phyloP scores from a whole-genome alignment of 2,888 invertebrate species.

The Sarcophaga subvicina region DNA sequence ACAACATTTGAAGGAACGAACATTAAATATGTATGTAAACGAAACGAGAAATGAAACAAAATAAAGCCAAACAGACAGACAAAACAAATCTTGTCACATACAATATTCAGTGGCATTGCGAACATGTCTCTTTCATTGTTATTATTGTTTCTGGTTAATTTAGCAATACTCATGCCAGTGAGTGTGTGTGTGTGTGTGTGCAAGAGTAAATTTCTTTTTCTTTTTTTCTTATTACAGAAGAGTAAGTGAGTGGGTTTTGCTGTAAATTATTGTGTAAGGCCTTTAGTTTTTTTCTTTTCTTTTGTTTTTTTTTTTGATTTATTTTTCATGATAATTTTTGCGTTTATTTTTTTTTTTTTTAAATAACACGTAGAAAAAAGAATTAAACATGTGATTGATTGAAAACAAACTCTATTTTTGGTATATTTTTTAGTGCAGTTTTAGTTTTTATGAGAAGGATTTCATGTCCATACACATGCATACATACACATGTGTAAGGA shows the following conservation, averaged over 20 bases:
- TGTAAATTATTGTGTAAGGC: conserved; percentile 64
- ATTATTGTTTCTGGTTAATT: conserved; percentile 33
- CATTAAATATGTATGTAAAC: not conserved
- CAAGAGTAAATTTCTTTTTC: too few relatives aligned
- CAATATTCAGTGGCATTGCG: conserved; percentile 65
- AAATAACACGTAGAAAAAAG: not conserved
- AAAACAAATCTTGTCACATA: conserved; percentile 37
- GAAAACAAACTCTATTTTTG: not conserved
- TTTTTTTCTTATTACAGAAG: too few relatives aligned
- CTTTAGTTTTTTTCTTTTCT: conserved; percentile 34
- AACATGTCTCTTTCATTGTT: conserved; percentile 1
- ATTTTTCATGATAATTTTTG: not conserved
- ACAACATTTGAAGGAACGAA: conserved; percentile 43
- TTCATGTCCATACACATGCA: not conserved
- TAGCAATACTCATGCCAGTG: conserved; percentile 22
- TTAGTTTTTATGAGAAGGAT: not conserved
- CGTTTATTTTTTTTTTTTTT: not conserved
- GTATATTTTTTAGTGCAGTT: not conserved
- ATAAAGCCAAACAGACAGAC: not conserved
- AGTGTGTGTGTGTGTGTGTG: not conserved
- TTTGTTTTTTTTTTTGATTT: not conserved
- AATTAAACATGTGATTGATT: not conserved
- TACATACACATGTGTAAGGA: not conserved
- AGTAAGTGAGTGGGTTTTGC: not conserved
- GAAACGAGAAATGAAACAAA: conserved; percentile 6